Evolutionary conservation across 2,113 vertebrate genomes (phyloP), one percentile per base, ranked within the genome.

Genomic region (Platanista minor): DNA sequence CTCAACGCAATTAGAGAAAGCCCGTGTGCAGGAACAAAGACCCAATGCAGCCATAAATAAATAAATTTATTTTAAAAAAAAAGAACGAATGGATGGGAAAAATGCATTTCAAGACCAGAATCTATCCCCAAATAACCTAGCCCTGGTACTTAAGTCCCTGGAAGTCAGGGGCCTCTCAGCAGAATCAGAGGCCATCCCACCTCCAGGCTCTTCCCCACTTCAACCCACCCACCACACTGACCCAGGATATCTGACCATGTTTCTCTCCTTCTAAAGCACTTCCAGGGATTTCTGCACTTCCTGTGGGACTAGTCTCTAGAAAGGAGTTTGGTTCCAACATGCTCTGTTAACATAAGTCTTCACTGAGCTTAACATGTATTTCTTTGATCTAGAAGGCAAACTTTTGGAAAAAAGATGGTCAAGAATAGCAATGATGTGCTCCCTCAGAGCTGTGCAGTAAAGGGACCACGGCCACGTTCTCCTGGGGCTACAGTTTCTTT

Each of bases 281-380:
- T 91, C 46, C 39, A 88, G 67, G 46, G 36, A 88, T 54, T 36
- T 54, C 49, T 27, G 67, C 5, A 23, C 57, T 82, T 90, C 62
- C 77, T 69, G 2, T 69, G 41, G 13, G 52, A 83, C 66, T 91
- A 61, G 77, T 83, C 31, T 81, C 6, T 54, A 80, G 77, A 23
- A 80, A 80, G 21, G 52, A 80, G 77, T 80, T 80, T 80, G n/a
- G 52, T 80, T 80, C 41, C 27, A 75, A 85, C 2, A 39, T 62
- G 6, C 31, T 92, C 75, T 92, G 81, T 84, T 95, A 91, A 90
- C 21, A 17, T 71, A 91, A n/a, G 29, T 87, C 36, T 91, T 93
- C 43, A 75, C 66, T 77, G 54, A 87, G 33, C 27, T 90, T 96
- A 69, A 92, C 9, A 36, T 71, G 41, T 64, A 80, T 78, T 77